Evolutionary conservation across 2,888 invertebrate genomes (phyloP).

Genomic region (Caradrina clavipalpis): DNA sequence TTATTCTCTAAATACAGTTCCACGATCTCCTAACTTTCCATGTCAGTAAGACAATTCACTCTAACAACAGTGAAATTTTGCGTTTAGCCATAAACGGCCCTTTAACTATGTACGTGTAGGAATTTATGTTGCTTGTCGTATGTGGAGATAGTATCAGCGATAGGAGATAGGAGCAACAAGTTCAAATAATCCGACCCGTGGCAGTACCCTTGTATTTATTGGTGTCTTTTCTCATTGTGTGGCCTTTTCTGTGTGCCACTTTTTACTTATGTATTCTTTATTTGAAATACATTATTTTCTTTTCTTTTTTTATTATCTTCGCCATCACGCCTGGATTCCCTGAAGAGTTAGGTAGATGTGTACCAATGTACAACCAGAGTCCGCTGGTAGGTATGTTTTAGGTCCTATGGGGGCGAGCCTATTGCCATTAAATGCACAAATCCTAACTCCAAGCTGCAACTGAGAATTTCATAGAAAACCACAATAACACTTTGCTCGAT

Average conservation of each 20-base stretch:
- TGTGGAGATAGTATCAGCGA: conserved; percentile 72
- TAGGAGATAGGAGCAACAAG: conserved; percentile 74
- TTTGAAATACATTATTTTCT: neutral
- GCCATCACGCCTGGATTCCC: no score
- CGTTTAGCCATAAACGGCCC: conserved; percentile 58
- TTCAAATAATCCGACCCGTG: conserved; percentile 73
- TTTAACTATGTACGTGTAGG: conserved; percentile 62
- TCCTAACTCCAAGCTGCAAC: no score
- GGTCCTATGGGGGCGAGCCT: no score
- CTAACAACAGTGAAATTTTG: conserved; percentile 37
- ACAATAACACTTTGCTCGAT: no score
- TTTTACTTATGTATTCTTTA: conserved; percentile 7
- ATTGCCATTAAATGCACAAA: no score
- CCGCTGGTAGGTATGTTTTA: no score
- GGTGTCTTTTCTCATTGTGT: conserved; percentile 74
- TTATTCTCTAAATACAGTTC: conserved; percentile 19
- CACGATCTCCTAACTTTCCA: conserved; percentile 14
- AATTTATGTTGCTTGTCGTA: conserved; percentile 74
- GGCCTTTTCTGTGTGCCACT: conserved; percentile 67
- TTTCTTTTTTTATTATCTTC: no score
- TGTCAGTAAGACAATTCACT: conserved; percentile 36
- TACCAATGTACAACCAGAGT: no score
- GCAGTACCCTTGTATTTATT: conserved; percentile 72
- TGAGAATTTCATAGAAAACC: no score
- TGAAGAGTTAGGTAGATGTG: no score